Evolutionary conservation across 2,888 invertebrate genomes (phyloP), one percentile per base, ranked within the genome.

Genomic region (Lepidochitona cinerea): DNA sequence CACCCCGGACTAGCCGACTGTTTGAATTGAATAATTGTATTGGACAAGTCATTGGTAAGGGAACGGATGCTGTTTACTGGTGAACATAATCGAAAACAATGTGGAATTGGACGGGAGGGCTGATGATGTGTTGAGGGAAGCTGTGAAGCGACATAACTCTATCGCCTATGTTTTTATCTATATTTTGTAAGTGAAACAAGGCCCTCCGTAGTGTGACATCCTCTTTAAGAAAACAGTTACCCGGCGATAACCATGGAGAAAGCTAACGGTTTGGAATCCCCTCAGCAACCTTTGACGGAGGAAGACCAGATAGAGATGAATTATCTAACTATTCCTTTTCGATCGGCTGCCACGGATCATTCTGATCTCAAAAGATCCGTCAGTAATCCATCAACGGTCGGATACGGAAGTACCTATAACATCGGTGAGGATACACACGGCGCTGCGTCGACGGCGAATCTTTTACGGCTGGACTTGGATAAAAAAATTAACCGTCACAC

Each of bases 401-500:
- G 36, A 36, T 74, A 36, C 49, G 84, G 84, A 29, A 85, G 85
- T 71, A 81, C 82, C 4, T 73, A 82, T 66, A 72, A 52, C 26
- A 66, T 72, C 23, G 68, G 72, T 12, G 54, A 66, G 23, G 66
- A 66, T 18, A 83, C 81, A 41, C 80, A 84, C 0, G 81, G 80
- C 23, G 66, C 33, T 14, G 81, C 84, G 7, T 85, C 85, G 5
- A 84, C 84, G 2, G 82, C 83, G 7, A 86, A 85, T 54, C 75
- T 86, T 36, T 72, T 86, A 23, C 75, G 77, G 70, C 83, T 85
- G 23, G 86, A 86, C 64, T 75, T 85, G 32, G 84, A 85, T 66
- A 79, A 78, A 72, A 81, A 81, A 69, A 74, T 85, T n/a, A 81
- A 77, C 70, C 76, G 85, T 14, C 86, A 86, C 72, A 86, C 86